These are phyloP conservation scores for Paguma larvata DNA, from an alignment of 2,797 vertebrate genomes.

Conservation along the genomic window DNA sequence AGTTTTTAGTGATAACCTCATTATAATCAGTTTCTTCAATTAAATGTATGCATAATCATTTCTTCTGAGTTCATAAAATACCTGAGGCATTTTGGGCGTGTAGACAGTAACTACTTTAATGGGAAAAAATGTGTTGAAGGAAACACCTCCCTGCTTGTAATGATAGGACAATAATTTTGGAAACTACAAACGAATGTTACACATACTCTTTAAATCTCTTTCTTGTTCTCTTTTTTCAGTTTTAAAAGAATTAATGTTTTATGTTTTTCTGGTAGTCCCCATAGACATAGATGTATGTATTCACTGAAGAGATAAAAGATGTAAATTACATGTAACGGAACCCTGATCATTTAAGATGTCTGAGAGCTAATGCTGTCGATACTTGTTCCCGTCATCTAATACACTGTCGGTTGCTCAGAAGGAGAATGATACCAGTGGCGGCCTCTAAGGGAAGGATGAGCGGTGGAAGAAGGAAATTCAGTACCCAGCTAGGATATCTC, in stretches of 20 bases:
- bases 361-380: neutral
- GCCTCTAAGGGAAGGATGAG: neutral
- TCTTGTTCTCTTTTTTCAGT: neutral
- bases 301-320: neutral
- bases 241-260: conserved; percentile 10
- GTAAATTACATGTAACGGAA: neutral
- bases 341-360: neutral
- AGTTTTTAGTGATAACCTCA: neutral
- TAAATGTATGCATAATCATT: neutral
- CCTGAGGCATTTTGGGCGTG: conserved; percentile 8
- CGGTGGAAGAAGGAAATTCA: neutral
- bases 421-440: neutral
- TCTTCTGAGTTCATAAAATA: conserved; percentile 37
- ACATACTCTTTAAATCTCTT: neutral
- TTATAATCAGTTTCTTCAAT: conserved; percentile 42
- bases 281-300: neutral
- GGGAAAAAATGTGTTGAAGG: conserved; percentile 43
- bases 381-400: neutral
- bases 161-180: conserved; percentile 31
- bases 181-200: neutral
- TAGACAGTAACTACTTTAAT: neutral
- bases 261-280: neutral
- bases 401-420: neutral
- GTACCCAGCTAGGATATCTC: neutral
- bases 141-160: neutral